phyloP scores from a whole-genome alignment of 2,888 invertebrate species.

The Melanchra persicariae region DNA sequence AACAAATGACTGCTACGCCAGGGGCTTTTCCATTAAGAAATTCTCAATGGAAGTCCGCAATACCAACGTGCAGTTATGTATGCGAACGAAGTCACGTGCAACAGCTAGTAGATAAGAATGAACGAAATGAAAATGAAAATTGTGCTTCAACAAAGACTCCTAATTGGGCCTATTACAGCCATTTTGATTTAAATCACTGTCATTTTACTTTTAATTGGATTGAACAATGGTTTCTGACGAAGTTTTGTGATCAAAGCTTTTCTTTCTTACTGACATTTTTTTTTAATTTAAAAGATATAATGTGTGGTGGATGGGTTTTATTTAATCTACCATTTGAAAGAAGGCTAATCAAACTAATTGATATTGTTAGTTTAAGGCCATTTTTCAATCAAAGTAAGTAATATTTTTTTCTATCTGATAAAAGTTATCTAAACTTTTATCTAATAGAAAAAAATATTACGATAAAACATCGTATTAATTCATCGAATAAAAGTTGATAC shows the following conservation, averaged over 20 bases:
- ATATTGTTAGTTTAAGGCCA: not conserved
- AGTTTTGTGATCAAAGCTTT: conserved; percentile 18
- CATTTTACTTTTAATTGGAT: conserved; percentile 42
- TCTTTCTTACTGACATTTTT: not conserved
- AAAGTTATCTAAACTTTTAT: no score
- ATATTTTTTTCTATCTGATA: no score
- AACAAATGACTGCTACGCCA: not conserved
- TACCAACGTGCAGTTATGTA: conserved; percentile 14
- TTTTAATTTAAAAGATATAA: not conserved
- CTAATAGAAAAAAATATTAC: not conserved
- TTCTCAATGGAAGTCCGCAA: not conserved
- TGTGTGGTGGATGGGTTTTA: not conserved
- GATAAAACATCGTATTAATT: not conserved
- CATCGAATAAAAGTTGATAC: not conserved
- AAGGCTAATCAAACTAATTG: not conserved
- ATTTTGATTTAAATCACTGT: conserved; percentile 41
- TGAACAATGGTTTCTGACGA: conserved; percentile 45
- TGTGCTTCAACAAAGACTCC: conserved; percentile 20
- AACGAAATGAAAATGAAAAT: conserved; percentile 19
- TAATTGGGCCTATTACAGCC: conserved; percentile 44
- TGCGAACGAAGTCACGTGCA: not conserved
- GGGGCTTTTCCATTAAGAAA: conserved; percentile 4
- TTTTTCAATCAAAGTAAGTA: not conserved
- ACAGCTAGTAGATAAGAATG: not conserved
- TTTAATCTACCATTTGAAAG: conserved; percentile 12